Conservation (phyloP, 2,797 vertebrate species). For the Pipistrellus pygmaeus region DNA sequence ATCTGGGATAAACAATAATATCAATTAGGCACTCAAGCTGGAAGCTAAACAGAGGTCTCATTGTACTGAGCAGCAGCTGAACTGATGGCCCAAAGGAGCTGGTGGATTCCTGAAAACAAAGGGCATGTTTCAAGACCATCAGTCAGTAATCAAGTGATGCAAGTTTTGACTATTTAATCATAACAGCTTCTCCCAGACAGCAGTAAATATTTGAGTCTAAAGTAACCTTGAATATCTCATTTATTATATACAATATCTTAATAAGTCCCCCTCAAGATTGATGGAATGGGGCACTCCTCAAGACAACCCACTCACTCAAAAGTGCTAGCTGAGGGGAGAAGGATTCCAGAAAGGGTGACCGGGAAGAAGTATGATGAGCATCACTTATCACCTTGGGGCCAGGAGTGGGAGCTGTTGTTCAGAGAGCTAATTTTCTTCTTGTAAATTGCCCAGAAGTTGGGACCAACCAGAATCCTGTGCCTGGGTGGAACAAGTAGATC, state of each 20-base stretch:
- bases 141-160: background rate
- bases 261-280: background rate
- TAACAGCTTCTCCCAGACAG: background rate
- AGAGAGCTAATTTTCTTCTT: background rate
- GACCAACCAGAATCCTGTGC: background rate
- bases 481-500: background rate
- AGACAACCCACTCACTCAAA: background rate
- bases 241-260: constrained; percentile 12
- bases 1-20: constrained; percentile 21
- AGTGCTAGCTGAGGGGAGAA: background rate
- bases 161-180: constrained; percentile 12
- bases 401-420: background rate
- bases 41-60: constrained; percentile 14
- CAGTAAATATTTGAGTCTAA: constrained; percentile 42
- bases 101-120: constrained; percentile 44
- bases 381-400: background rate
- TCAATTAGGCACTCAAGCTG: background rate
- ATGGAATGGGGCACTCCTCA: background rate
- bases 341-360: background rate
- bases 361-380: background rate
- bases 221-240: background rate
- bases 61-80: background rate
- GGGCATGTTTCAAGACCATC: constrained; percentile 26
- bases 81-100: background rate
- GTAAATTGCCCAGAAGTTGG: background rate